Base-by-base conservation (phyloP, 2,113 vertebrate genomes). In the Ginglymostoma cirratum region DNA sequence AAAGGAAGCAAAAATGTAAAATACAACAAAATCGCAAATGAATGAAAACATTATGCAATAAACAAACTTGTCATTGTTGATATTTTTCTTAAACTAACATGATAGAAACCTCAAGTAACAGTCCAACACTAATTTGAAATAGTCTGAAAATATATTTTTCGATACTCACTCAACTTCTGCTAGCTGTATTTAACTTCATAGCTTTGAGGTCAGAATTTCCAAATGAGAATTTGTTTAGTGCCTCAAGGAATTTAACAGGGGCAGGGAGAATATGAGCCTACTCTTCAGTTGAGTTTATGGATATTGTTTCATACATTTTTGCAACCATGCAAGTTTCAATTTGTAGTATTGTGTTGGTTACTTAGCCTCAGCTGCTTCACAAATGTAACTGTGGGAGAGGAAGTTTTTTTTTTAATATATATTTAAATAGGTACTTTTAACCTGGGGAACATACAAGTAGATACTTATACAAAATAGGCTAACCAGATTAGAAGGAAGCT, bases 1-100 rank as follows among this genome's bases (percentile, higher is more conserved):
- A 97, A 98, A 98, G 97, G 97, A 98, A 97, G 97, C 38, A 80
- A 92, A 61, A 95, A 94, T 97, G 97, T 97, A 97, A 97, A 98
- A 97, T 96, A 90, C 96, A 97, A 97, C 96, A 96, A 96, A 96
- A 97, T 96, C 96, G 30, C 67, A 95, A 34, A 95, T 95, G 69
- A 6, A 72, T 42, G 72, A 95, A 52, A 95, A 95, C 93, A 70
- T 95, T 67, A 94, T 94, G 87, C 67, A 76, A 70, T 95, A 72
- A 95, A 95, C 94, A 90, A 61, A 90, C 87, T 90, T 90, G 48
- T 5, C 52, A 0, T 5, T 55, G 61, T 90, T 90, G 87, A 90
- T 90, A 34, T 90, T 61, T 94, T 48, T 94, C 70, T 10, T 23
- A 72, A 95, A 95, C 94, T 48, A 95, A 95, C 94, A 95, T 95